Percentiles rank a stretch among this genome's conserved stretches.
Evolutionary conservation across 2,113 vertebrate species (phyloP).

Genomic region (Onychorhynchus coronatus): DNA sequence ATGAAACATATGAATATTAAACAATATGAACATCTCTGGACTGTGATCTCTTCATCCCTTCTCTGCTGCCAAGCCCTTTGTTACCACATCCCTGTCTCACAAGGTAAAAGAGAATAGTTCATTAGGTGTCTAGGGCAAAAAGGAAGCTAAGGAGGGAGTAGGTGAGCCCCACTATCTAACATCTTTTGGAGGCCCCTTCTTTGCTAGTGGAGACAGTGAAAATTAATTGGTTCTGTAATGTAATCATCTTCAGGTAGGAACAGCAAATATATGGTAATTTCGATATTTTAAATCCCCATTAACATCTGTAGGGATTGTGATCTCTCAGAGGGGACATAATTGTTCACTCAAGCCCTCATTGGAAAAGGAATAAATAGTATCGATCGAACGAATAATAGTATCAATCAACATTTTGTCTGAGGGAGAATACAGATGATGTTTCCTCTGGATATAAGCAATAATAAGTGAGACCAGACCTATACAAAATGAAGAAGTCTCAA

Average conservation of each 20-base stretch:
- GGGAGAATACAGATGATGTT: not conserved
- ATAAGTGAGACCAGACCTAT: not conserved
- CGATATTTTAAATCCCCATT: not conserved
- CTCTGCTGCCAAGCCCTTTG: not conserved
- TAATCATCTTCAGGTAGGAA: not conserved
- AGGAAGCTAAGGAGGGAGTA: not conserved
- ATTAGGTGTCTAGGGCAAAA: not conserved
- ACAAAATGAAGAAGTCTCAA: not conserved
- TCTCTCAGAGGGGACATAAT: accelerated
- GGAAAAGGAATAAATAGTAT: not conserved
- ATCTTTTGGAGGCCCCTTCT: not conserved
- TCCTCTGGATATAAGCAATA: not conserved
- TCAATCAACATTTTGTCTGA: not conserved
- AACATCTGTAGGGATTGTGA: accelerated
- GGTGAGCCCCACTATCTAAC: not conserved
- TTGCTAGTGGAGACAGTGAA: not conserved
- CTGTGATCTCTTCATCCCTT: not conserved
- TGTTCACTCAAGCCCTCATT: not conserved
- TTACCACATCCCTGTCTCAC: not conserved
- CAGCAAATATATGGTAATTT: not conserved
- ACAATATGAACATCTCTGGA: not conserved
- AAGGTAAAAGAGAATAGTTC: not conserved
- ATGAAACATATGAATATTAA: too few species aligned
- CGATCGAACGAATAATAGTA: not conserved
- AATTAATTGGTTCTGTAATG: not conserved